Base-by-base conservation (phyloP, 2,113 vertebrate species). In the Sander vitreus region DNA sequence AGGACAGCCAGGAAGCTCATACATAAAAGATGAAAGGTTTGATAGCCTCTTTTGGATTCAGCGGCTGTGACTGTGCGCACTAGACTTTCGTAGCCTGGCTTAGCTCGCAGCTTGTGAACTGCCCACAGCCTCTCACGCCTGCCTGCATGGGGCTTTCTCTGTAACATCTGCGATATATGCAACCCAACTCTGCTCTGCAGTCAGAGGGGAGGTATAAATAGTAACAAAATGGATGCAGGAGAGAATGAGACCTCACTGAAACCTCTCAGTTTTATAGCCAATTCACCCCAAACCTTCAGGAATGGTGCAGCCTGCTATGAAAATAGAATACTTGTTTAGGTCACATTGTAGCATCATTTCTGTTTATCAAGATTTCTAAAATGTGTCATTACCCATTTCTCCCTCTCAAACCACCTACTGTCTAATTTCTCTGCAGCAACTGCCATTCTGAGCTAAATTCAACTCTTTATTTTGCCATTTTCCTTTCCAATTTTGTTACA, bases 1-100 rank as follows among this genome's bases (percentile, higher is more conserved):
- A 91, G 94, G 93, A 94, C 96, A 95, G 90, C 93, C 91, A 85
- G 90, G 94, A 95, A 96, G 94, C 94, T 97, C 96, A 97, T 97
- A 94, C 97, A 98, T 98, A 97, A 98, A 97, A 97, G 96, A 97
- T 97, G 96, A 96, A 95, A 95, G 96, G 93, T 95, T 96, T 96
- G 96, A 97, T 96, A 93, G 96, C 95, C 95, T 95, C 95, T 94
- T 92, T 93, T 94, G 92, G 95, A 94, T 94, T 95, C 93, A 57
- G 63, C 87, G 92, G 93, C 94, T 80, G 87, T 77, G 85, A 93
- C 54, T 10, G 94, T 76, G 81, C 94, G 86, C 92, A 90, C 91
- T 95, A 80, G 83, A 87, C 88, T 88, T 87, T 83, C 50, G 33
- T 54, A 80, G 86, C 80, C 85, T 77, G 87, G 78, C 83, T 93